Base-by-base conservation (phyloP, 2,888 invertebrate genomes). In the Tridacna crocea region DNA sequence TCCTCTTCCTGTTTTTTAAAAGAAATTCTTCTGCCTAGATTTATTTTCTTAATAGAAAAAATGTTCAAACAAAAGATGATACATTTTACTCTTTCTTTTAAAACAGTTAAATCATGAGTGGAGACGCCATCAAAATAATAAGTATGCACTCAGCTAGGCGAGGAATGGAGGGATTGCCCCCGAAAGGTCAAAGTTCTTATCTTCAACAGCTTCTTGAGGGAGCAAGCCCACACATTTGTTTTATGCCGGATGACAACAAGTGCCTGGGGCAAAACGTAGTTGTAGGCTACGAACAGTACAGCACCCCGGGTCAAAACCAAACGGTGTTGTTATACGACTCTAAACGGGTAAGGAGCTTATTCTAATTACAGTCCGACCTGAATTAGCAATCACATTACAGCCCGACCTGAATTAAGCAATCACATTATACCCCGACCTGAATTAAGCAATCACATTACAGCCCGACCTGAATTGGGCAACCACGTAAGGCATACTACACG, bases 131-230 rank as follows among this genome's bases (percentile, higher is more conserved):
- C 3, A 70, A 70, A 11, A 70, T 70, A 2, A 70, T 70, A 24
- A 70, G 70, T 26, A 70, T 70, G 70, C 27, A 70, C 70, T 70
- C 70, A 8, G 70, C 47, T 4, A 0, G 51, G 1, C 48, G 51
- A 47, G 70, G 51, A 13, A 70, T 51, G 51, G 47, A 51, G 8
- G 22, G 51, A n/a, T 26, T 46, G 70, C 22, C 70, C 12, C 70
- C 70, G 24, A 22, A 3, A 24, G 17, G 6, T 51, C 48, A 48
- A 13, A 51, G 10, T 0, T 22, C 22, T 1, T 70, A 24, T 15
- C 70, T 70, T 0, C 19, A 47, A 24, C 48, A 70, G 22, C 51
- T 70, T 10, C 48, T 70, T 19, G 70, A 70, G 22, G 51, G 70
- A 24, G 48, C 51, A 0, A 22, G 51, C 4, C 70, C 70, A 13